Base-by-base conservation (phyloP, 1,140 invertebrate species). In the Panulirus ornatus region DNA sequence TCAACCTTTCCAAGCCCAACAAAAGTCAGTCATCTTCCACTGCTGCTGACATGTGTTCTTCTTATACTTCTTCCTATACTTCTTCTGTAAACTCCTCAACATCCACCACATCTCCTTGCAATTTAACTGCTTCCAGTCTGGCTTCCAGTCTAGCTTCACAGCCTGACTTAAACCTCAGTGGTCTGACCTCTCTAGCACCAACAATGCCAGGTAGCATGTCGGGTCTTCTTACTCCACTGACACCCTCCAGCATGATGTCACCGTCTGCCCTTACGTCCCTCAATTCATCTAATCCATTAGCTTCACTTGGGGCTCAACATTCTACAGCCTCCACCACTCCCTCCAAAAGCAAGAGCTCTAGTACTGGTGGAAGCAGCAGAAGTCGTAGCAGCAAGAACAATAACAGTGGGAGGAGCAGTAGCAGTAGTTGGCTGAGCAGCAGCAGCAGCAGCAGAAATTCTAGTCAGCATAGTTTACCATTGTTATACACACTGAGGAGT, bases 1-100 rank as follows among this genome's bases (percentile, higher is more conserved):
- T 89, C 58, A 89, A 89, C 40, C 81, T 89, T n/a, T 89, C 88
- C n/a, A 89, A 89, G 81, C 44, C 63, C 14, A 75, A 27, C 70
- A 84, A 83, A 51, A 22, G 27, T 54, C 58, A 89, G 1, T 47
- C 87, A 70, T 40, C 51, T 42, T 63, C 81, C 75, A 78, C 40
- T 27, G 27, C 66, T 8, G 63, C 42, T n/a, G 34, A 36, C 30
- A 51, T 66, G 9, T 84, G 40, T 30, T 38, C 42, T 16, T n/a
- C n/a, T n/a, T n/a, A n/a, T n/a, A 83, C 81, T 8, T 66, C 81
- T 66, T 66, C 81, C 6, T 51, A 40, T 58, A 36, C 51, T 38
- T 83, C 81, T 34, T 40, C 81, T 0, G 30, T 30, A 63, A 54
- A 70, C 30, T 76, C 70, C 71, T 86, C 84, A 16, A 75, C 84